Percentiles rank a stretch among this genome's conserved stretches.
Evolutionary conservation across 2,888 invertebrate species (phyloP).

Genomic region (Anarsia innoxiella): DNA sequence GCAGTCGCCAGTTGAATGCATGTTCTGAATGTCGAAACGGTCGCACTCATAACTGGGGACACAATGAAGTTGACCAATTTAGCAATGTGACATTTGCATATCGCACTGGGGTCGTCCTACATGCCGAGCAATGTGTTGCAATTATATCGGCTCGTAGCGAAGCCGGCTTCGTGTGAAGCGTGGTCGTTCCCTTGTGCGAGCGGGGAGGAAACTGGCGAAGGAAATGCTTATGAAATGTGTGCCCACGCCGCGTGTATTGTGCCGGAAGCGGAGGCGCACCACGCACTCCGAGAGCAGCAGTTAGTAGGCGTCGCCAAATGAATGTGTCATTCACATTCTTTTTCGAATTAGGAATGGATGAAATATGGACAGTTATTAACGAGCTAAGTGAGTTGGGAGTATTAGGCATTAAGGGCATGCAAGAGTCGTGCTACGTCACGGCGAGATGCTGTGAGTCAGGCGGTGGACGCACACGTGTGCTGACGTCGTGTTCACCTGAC

Average conservation of each 20-base stretch:
- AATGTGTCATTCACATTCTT: conserved; percentile 21
- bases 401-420: no score
- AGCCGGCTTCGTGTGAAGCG: conserved; percentile 22
- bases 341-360: conserved; percentile 3
- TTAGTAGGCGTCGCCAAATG: conserved; percentile 37
- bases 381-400: conserved; percentile 24
- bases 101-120: conserved; percentile 41
- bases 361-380: no score
- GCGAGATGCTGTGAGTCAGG: conserved; percentile 14
- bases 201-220: conserved; percentile 57
- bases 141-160: conserved; percentile 15
- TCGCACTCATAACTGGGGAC: conserved; percentile 34
- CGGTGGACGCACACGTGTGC: conserved; percentile 35
- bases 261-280: conserved; percentile 61
- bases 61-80: conserved; percentile 44
- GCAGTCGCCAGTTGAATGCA: conserved; percentile 30
- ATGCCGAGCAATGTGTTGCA: conserved; percentile 36
- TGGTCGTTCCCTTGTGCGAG: conserved; percentile 33
- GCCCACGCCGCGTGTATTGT: conserved; percentile 45
- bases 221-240: conserved; percentile 61
- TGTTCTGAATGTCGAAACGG: conserved; percentile 36
- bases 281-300: conserved; percentile 26
- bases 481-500: conserved; percentile 61
- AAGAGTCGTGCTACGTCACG: conserved; percentile 21
- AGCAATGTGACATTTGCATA: conserved; percentile 41